phyloP scores from a whole-genome alignment of 1,140 invertebrate genomes.

The Diorhabda carinulata region DNA sequence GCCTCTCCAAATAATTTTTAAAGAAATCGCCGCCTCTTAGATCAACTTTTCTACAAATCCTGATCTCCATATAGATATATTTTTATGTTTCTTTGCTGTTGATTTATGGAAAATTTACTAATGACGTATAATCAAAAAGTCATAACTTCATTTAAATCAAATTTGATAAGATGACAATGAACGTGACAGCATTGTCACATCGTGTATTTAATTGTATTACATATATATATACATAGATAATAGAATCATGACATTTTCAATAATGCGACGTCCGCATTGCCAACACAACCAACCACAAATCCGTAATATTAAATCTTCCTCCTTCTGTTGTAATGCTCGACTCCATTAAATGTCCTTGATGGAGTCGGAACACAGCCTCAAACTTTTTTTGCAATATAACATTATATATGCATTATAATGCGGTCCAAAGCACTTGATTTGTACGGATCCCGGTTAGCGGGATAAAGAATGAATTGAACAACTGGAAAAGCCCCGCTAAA shows the following conservation, averaged over 20 bases:
- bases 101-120: too few relatives aligned
- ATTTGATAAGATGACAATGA: too few relatives aligned
- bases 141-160: too few relatives aligned
- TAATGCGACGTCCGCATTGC: not conserved
- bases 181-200: too few relatives aligned
- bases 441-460: constrained; percentile 23
- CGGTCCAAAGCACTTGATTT: constrained; percentile 31
- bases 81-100: too few relatives aligned
- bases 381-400: constrained; percentile 47
- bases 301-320: not conserved
- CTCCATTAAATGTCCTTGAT: constrained; percentile 8
- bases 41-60: too few relatives aligned
- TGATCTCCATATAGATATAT: too few relatives aligned
- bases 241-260: not conserved
- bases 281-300: not conserved
- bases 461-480: constrained; percentile 37
- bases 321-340: not conserved
- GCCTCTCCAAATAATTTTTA: too few relatives aligned
- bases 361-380: constrained; percentile 28
- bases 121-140: too few relatives aligned
- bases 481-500: constrained; percentile 39
- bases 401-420: constrained; percentile 49
- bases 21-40: too few relatives aligned
- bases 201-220: too few relatives aligned
- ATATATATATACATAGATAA: not conserved